Base-by-base conservation (phyloP, 2,797 vertebrate species). In the Apodemus agrarius region DNA sequence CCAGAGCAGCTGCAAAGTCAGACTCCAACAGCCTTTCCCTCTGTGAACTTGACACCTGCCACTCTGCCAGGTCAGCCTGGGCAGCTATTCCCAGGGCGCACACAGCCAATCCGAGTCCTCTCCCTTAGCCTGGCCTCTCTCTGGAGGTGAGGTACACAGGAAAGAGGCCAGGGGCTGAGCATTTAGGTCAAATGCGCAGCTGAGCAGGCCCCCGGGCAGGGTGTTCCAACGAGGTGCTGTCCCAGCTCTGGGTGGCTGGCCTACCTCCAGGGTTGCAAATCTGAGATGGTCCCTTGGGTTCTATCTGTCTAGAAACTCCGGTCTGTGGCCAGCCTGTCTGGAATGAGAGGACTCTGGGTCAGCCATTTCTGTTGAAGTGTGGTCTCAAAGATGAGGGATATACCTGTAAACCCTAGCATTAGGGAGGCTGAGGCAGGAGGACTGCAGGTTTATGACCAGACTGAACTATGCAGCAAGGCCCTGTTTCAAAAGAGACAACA, bases 41-140 rank as follows among this genome's bases (percentile, higher is more conserved):
- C 40, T 0, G 54, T 80, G 63, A 97, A 96, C 89, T 91, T 97
- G 90, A 96, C 94, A 81, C 90, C 54, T 78, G 43, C 79, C 72
- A 82, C 82, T 52, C 89, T 88, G 87, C 63, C 72, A 83, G 78
- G 81, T 65, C 43, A 88, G 85, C 34, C 82, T 2, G 9, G 65
- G 59, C n/a, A 46, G 61, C 81, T 91, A 59, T 94, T 76, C 89
- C 80, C 40, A 86, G 31, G 65, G 57, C 26, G 4, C 1, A 49
- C 29, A 59, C 59, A 95, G 87, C 67, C 86, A 93, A 69, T 78
- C 82, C 12, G 29, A 40, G 82, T 65, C 85, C 74, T 69, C 75
- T 6, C n/a, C 57, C 69, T 37, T 31, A 34, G 83, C 89, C 82
- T 22, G 54, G 31, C 52, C 37, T 86, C 69, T 22, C 43, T 81